A percentile compares a stretch with the other conserved stretches of the same genome.
Evolutionary conservation across 2,888 invertebrate genomes (phyloP).

Genomic region (Caradrina clavipalpis): DNA sequence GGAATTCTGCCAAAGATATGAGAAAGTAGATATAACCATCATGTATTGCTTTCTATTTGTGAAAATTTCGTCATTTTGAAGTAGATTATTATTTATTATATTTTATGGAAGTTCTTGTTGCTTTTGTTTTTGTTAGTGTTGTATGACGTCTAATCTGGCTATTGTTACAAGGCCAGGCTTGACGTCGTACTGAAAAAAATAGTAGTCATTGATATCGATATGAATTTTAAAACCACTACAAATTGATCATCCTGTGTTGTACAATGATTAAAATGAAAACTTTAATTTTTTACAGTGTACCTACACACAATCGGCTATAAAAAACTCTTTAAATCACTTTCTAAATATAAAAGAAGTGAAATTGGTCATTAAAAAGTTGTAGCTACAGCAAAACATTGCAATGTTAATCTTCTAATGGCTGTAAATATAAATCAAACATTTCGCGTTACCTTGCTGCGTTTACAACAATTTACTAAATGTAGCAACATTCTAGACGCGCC

Average conservation of each 20-base stretch:
- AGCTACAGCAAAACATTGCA: neutral
- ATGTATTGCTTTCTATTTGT: constrained; percentile 14
- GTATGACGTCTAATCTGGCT: no score
- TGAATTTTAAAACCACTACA: no score
- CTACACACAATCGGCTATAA: no score
- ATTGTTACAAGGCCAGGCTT: no score
- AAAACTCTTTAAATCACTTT: no score
- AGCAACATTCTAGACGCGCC: constrained; percentile 46
- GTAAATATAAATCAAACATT: neutral
- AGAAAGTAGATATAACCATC: constrained; percentile 14
- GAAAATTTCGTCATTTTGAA: constrained; percentile 12
- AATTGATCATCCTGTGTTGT: no score
- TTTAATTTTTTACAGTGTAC: no score
- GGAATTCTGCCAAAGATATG: constrained; percentile 33
- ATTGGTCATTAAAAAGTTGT: neutral
- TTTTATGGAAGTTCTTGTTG: neutral
- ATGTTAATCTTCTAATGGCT: neutral
- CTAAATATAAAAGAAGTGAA: no score
- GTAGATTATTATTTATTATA: no score
- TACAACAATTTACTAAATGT: constrained; percentile 2
- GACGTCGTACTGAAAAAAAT: no score
- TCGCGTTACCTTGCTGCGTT: constrained; percentile 53
- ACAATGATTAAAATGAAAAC: no score
- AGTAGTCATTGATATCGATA: no score
- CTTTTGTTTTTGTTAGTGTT: neutral